Conservation (phyloP, 2,113 vertebrate genomes). For the Bufo gargarizans region DNA sequence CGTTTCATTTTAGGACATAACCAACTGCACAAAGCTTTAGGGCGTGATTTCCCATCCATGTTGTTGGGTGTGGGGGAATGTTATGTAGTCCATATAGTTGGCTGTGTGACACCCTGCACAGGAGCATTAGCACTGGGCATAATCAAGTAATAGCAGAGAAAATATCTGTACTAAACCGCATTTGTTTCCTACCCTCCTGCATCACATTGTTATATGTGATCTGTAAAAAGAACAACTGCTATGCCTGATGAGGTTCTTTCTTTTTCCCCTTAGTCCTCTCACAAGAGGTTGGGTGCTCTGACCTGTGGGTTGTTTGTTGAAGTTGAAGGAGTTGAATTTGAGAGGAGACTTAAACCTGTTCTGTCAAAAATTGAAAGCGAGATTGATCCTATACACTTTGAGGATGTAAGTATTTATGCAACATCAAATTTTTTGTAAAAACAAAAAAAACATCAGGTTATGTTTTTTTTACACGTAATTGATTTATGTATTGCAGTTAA, state of each 20-base stretch:
- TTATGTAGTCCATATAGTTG: background rate
- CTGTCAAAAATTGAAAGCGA: conserved; percentile 84
- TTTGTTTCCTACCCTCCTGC: background rate
- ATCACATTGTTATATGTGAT: background rate
- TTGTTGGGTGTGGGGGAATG: background rate
- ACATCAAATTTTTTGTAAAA: background rate
- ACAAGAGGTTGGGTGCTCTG: conserved; percentile 85
- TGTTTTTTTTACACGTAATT: background rate
- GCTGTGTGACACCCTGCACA: background rate
- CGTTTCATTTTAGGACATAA: too few species aligned
- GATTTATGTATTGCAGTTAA: conserved; percentile 72
- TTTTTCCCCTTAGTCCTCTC: conserved; percentile 71
- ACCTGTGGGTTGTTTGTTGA: conserved; percentile 90
- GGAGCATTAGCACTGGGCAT: too few species aligned
- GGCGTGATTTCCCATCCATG: background rate
- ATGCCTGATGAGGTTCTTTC: background rate
- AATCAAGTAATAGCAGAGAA: too few species aligned
- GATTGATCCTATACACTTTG: conserved; percentile 80
- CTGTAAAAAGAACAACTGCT: background rate
- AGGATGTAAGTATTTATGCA: conserved; percentile 77
- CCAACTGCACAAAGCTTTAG: background rate
- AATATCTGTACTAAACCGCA: too few species aligned
- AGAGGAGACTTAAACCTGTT: conserved; percentile 75
- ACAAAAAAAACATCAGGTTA: background rate
- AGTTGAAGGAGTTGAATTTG: conserved; percentile 83